Evolutionary conservation across 2,113 vertebrate species (phyloP), one percentile per base, ranked within the genome.

Genomic region (Rhea pennata): DNA sequence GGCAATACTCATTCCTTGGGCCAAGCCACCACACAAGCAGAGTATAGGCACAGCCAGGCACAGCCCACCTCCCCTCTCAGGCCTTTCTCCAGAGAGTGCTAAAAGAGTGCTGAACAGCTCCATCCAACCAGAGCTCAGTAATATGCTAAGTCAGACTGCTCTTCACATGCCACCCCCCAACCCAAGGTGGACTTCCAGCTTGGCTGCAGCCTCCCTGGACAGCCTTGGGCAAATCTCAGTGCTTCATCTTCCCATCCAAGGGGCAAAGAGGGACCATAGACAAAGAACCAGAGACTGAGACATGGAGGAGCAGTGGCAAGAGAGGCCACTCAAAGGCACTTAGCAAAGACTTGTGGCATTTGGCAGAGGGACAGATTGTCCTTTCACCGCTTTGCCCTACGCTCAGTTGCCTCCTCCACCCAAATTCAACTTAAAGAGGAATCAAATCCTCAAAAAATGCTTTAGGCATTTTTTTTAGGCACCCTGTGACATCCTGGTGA

Each of bases 91-190:
- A 53, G 15, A 33, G 5, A 20, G 4, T 3, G 4, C 50, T 36
- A 64, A 36, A 17, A 61, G 36, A 13, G 15, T 31, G 33, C 2
- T 0, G 33, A 12, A 14, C 17, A 3, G 3, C 48, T 64, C 48
- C 65, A 59, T 9, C 15, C 1, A 0, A 6, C 10, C 3, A 1
- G 29, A 48, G 48, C 12, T 48, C 15, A 58, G 1, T 5, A 15
- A 53, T 2, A 22, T 69, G 59, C 64, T 62, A 58, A 39, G 15
- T 27, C 36, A 73, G 81, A 42, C 29, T 72, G 70, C 54, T 79
- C 24, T 42, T 72, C 9, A 1, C 13, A 14, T 29, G 29, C 29
- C 36, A 36, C 36, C 0, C 0, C 42, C 65, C 29, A 12, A 44
- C 14, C 42, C 70, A 56, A 53, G 62, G 6, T 1, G 1, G 51